A percentile compares a stretch with the other conserved stretches of the same genome.
These are phyloP conservation scores for Psittacula echo DNA, from an alignment of 2,797 vertebrate genomes.

Conservation along the genomic window DNA sequence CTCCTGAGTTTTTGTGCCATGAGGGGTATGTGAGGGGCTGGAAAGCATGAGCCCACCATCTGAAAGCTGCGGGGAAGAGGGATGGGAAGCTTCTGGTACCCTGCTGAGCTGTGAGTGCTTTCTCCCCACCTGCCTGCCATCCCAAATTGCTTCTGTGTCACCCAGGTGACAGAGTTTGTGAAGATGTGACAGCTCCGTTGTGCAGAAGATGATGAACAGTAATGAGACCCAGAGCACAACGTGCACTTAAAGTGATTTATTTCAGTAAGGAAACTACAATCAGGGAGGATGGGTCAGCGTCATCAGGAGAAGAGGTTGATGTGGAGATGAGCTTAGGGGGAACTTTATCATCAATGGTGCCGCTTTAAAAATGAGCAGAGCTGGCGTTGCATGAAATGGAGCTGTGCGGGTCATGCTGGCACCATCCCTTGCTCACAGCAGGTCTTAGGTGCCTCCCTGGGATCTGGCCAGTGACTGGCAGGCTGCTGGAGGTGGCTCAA, in stretches of 20 bases:
- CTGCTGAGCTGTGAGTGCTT: not conserved
- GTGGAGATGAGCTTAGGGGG: constrained; percentile 26
- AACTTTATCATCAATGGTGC: not conserved
- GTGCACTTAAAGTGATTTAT: constrained; percentile 38
- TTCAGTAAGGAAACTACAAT: constrained; percentile 11
- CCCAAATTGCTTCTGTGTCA: not conserved
- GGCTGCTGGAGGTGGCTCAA: not conserved
- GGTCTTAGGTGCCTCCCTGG: not conserved
- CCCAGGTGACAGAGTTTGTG: constrained; percentile 4
- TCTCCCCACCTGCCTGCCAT: not conserved
- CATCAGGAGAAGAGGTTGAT: constrained; percentile 18
- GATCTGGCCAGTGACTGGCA: not conserved
- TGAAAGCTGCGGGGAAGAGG: rapidly evolving
- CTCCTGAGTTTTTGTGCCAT: not conserved
- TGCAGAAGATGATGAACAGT: not conserved
- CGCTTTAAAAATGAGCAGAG: not conserved
- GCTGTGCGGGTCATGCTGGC: rapidly evolving
- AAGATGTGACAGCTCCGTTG: constrained; percentile 27
- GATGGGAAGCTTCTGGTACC: not conserved
- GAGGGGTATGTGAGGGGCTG: not conserved
- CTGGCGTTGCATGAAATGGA: not conserved
- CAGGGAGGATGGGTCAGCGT: constrained; percentile 4
- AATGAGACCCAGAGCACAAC: constrained; percentile 19
- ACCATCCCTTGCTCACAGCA: rapidly evolving
- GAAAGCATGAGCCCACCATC: not conserved